These are phyloP conservation scores for Pardalotus punctatus DNA, from an alignment of 2,113 vertebrate species.

Conservation along the genomic window DNA sequence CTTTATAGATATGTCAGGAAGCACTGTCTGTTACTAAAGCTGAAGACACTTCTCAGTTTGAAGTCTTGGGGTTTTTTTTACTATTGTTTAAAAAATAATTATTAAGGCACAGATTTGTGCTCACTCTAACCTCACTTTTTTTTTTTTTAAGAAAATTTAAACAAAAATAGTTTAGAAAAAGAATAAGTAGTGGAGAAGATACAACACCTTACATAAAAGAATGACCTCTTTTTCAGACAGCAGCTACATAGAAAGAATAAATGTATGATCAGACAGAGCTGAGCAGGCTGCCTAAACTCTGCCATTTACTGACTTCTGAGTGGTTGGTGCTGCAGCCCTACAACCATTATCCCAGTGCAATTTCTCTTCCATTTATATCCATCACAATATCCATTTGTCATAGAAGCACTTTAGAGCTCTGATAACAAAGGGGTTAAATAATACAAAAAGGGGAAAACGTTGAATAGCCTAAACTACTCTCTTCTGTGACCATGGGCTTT, in stretches of 20 bases:
- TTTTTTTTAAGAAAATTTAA: neutral
- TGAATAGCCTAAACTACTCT: neutral
- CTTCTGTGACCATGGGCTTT: neutral
- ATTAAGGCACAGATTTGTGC: neutral
- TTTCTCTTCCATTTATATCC: neutral
- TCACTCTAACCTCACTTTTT: neutral
- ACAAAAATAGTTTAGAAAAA: neutral
- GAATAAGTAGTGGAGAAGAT: neutral
- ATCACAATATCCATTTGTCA: neutral
- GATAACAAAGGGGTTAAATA: conserved; percentile 9
- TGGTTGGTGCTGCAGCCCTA: neutral
- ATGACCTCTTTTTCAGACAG: neutral
- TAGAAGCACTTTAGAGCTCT: neutral
- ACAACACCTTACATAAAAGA: neutral
- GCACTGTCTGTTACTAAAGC: neutral
- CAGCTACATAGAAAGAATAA: neutral
- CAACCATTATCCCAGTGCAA: neutral
- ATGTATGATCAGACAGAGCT: neutral
- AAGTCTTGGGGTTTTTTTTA: neutral
- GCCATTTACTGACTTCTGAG: neutral
- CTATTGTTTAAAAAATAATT: neutral
- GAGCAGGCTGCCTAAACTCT: neutral
- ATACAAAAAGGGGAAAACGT: neutral
- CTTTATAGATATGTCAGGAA: neutral
- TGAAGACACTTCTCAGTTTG: neutral